Evolutionary conservation across 2,888 invertebrate species (phyloP).

Genomic region (Thymelicus lineola): DNA sequence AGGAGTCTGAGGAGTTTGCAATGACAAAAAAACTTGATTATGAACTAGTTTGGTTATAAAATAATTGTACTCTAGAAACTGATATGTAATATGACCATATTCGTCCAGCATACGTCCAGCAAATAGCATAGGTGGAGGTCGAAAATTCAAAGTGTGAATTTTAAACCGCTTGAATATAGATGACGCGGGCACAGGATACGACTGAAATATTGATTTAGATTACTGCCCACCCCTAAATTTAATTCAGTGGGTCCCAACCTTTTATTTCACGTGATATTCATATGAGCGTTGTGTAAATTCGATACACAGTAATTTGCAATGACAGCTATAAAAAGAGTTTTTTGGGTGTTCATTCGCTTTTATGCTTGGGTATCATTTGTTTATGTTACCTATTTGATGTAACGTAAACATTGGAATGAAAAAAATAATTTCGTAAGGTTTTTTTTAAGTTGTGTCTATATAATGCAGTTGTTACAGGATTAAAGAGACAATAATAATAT

Average conservation of each 20-base stretch:
- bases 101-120: slow-evolving; percentile 46
- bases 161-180: slow-evolving; percentile 61
- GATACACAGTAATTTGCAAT: not conserved
- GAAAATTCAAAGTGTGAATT: slow-evolving; percentile 58
- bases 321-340: not conserved
- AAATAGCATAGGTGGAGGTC: slow-evolving; percentile 51
- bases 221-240: slow-evolving; percentile 37
- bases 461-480: no score
- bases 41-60: no score
- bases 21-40: no score
- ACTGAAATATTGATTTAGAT: slow-evolving; percentile 44
- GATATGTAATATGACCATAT: no score
- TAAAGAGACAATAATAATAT: no score
- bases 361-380: not conserved
- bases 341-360: not conserved
- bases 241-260: slow-evolving; percentile 25
- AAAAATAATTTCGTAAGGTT: not conserved
- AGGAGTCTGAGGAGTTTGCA: no score
- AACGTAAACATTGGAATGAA: not conserved
- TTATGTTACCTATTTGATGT: not conserved
- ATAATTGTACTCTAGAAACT: no score
- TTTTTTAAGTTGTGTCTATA: no score
- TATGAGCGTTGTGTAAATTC: slow-evolving; percentile 1
- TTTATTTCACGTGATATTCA: slow-evolving; percentile 10
- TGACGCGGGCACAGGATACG: slow-evolving; percentile 46